Percentiles rank a stretch among this genome's conserved stretches.
Conservation (phyloP, 1,140 invertebrate species). For the Zophobas atratus region DNA sequence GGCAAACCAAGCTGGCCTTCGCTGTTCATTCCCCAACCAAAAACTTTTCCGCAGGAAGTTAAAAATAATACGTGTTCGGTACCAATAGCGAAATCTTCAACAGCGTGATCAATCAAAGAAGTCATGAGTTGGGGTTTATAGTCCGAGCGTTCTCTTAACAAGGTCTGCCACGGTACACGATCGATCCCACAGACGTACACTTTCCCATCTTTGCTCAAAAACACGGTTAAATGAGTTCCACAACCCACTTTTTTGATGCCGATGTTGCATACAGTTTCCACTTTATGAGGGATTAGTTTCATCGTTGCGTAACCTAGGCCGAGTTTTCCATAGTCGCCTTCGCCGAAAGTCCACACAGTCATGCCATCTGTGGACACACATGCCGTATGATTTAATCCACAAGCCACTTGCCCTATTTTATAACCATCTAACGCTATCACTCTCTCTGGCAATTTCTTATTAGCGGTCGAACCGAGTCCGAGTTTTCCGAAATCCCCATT, state of each 20-base stretch:
- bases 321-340: slow-evolving; percentile 79
- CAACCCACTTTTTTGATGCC: slow-evolving; percentile 76
- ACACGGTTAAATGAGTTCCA: slow-evolving; percentile 78
- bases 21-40: slow-evolving; percentile 78
- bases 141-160: slow-evolving; percentile 65
- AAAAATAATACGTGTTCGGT: slow-evolving; percentile 77
- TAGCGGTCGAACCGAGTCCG: slow-evolving; percentile 74
- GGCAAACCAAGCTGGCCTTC: slow-evolving; percentile 78
- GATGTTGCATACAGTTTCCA: slow-evolving; percentile 73
- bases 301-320: slow-evolving; percentile 74
- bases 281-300: slow-evolving; percentile 72
- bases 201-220: slow-evolving; percentile 74
- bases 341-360: slow-evolving; percentile 79
- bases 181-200: slow-evolving; percentile 78
- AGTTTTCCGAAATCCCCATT: slow-evolving; percentile 79
- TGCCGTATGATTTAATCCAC: slow-evolving; percentile 78
- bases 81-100: slow-evolving; percentile 77
- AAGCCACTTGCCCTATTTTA: slow-evolving; percentile 69
- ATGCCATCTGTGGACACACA: slow-evolving; percentile 74
- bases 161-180: slow-evolving; percentile 73
- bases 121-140: slow-evolving; percentile 68
- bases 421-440: slow-evolving; percentile 70
- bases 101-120: slow-evolving; percentile 69
- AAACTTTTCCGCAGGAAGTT: slow-evolving; percentile 74
- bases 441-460: slow-evolving; percentile 76